A percentile compares a stretch with the other conserved stretches of the same genome.
These are phyloP conservation scores for Knipowitschia caucasica DNA, from an alignment of 2,797 vertebrate genomes.

Conservation along the genomic window DNA sequence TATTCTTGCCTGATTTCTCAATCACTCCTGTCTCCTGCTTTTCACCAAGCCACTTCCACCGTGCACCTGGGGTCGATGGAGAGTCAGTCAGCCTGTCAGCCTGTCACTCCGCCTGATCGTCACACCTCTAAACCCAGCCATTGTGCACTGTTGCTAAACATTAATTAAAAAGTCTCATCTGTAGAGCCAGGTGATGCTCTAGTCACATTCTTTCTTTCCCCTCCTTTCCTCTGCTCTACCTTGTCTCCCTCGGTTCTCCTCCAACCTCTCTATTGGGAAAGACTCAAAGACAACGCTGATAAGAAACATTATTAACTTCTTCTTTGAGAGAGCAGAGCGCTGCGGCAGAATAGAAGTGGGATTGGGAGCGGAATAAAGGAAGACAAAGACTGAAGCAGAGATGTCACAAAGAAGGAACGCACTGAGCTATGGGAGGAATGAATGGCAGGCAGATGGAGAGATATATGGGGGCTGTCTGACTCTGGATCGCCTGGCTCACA, in stretches of 20 bases:
- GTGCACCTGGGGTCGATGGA: slow-evolving; percentile 39
- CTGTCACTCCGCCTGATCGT: slow-evolving; percentile 55
- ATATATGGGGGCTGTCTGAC: slow-evolving; percentile 26
- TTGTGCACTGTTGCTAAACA: slow-evolving; percentile 55
- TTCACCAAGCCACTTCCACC: slow-evolving; percentile 26
- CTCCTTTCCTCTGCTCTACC: slow-evolving; percentile 25
- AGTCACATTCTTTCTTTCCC: slow-evolving; percentile 19
- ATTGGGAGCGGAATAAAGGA: slow-evolving; percentile 34
- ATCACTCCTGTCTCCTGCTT: slow-evolving; percentile 28
- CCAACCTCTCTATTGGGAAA: slow-evolving; percentile 41
- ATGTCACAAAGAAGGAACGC: slow-evolving; percentile 31
- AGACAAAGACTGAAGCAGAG: slow-evolving; percentile 35
- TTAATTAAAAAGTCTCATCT: slow-evolving; percentile 67
- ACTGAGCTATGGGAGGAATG: slow-evolving; percentile 21
- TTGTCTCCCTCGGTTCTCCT: slow-evolving; percentile 20
- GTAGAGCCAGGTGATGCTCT: slow-evolving; percentile 55
- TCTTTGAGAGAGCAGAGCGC: slow-evolving; percentile 54
- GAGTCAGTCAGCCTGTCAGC: slow-evolving; percentile 39
- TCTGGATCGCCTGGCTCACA: slow-evolving; percentile 25
- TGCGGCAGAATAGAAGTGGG: slow-evolving; percentile 31
- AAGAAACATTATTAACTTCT: slow-evolving; percentile 77
- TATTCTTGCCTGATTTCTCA: slow-evolving; percentile 21
- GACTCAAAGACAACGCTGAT: slow-evolving; percentile 61
- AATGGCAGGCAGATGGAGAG: slow-evolving; percentile 29
- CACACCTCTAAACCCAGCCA: slow-evolving; percentile 38